phyloP scores from a whole-genome alignment of 2,113 vertebrate species.

The Anthoscopus minutus region DNA sequence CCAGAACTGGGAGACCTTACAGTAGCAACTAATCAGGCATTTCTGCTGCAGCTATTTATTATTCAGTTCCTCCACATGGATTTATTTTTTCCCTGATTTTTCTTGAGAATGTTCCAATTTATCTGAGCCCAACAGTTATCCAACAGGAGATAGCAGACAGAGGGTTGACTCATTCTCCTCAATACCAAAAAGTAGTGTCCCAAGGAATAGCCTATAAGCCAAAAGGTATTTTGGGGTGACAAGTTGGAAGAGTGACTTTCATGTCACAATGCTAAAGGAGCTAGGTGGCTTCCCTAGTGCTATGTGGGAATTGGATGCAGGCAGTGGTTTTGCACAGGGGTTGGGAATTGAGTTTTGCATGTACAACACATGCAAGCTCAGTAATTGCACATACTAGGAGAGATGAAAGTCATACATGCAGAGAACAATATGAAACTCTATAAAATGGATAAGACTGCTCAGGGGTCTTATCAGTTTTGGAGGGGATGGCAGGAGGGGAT shows the following conservation, averaged over 20 bases:
- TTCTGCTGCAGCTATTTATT: not conserved
- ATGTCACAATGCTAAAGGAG: not conserved
- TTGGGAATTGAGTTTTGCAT: not conserved
- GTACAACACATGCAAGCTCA: not conserved
- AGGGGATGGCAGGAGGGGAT: rapidly evolving
- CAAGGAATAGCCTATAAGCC: not conserved
- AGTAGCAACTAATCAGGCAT: not conserved
- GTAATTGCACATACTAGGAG: rapidly evolving
- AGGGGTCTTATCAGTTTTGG: too few species aligned
- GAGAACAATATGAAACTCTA: not conserved
- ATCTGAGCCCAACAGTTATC: not conserved
- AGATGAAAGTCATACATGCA: not conserved
- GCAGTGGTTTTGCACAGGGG: not conserved
- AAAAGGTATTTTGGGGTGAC: not conserved
- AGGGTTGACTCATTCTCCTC: not conserved
- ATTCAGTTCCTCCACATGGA: not conserved
- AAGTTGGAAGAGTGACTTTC: not conserved
- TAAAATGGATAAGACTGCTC: not conserved
- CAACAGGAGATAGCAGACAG: not conserved
- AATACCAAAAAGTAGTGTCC: not conserved
- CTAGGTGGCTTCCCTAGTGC: rapidly evolving
- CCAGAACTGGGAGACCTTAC: not conserved
- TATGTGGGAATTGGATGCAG: not conserved
- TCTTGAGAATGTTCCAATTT: not conserved
- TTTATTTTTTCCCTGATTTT: not conserved